Percentiles rank a stretch among this genome's conserved stretches.
These are phyloP conservation scores for Anodontia alba DNA, from an alignment of 2,888 invertebrate genomes.

Conservation along the genomic window DNA sequence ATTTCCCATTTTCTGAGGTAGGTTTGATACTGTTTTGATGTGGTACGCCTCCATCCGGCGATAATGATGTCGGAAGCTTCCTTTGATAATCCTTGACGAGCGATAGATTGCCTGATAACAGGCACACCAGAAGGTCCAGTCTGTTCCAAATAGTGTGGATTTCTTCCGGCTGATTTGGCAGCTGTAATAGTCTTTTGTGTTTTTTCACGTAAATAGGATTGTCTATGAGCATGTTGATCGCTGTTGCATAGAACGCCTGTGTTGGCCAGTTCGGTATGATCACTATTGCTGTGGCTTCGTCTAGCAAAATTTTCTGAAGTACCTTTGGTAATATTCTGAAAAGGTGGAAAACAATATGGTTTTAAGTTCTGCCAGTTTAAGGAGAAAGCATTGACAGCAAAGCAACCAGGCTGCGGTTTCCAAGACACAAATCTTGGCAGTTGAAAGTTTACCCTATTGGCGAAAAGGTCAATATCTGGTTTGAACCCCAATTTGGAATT, in stretches of 20 bases:
- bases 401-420: constrained; percentile 51
- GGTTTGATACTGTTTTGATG: constrained; percentile 35
- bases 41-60: constrained; percentile 28
- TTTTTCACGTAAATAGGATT: constrained; percentile 13
- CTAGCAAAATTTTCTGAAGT: constrained; percentile 22
- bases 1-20: constrained; percentile 26
- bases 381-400: constrained; percentile 40
- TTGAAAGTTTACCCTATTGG: constrained; percentile 45
- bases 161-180: constrained; percentile 28
- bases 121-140: constrained; percentile 22
- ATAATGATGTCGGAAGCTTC: constrained; percentile 19
- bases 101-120: constrained; percentile 21
- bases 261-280: constrained; percentile 39
- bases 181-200: not conserved
- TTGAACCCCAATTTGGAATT: not conserved
- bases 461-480: constrained; percentile 45
- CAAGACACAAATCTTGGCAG: constrained; percentile 42
- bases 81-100: not conserved
- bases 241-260: constrained; percentile 19
- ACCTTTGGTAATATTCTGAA: constrained; percentile 28
- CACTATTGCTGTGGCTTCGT: constrained; percentile 17
- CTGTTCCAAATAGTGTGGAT: constrained; percentile 20
- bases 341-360: constrained; percentile 51
- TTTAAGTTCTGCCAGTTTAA: constrained; percentile 30
- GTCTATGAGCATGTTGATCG: constrained; percentile 23